These are phyloP conservation scores for Apodemia zela DNA, from an alignment of 2,888 invertebrate genomes.

Conservation along the genomic window DNA sequence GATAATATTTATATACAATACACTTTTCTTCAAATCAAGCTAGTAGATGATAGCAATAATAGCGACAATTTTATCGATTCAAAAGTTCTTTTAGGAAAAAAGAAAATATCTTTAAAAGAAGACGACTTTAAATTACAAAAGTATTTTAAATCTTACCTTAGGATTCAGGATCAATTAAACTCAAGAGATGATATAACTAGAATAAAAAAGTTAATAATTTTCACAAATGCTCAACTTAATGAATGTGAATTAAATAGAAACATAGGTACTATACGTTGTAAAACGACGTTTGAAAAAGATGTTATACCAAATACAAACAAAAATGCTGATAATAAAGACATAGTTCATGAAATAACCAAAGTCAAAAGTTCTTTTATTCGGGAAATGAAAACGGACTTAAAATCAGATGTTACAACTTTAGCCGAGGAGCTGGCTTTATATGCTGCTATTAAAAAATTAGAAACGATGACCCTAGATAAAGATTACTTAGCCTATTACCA, in stretches of 20 bases:
- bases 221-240: constrained; percentile 5
- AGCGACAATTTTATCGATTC: background rate
- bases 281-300: background rate
- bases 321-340: background rate
- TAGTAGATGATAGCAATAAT: background rate
- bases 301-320: background rate
- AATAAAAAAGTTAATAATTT: background rate
- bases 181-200: background rate
- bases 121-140: constrained; percentile 3
- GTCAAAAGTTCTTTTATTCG: background rate
- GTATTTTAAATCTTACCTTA: constrained; percentile 5
- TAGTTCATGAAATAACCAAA: background rate
- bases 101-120: background rate
- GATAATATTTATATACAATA: background rate
- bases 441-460: background rate
- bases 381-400: background rate
- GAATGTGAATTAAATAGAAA: background rate
- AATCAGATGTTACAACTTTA: background rate
- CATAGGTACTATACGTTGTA: background rate
- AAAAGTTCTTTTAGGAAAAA: background rate
- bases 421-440: background rate
- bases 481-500: constrained; percentile 4
- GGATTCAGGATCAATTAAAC: background rate
- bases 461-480: constrained; percentile 5
- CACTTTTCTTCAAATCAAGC: constrained; percentile 1